Conservation (phyloP, 2,888 invertebrate species). For the Leptinotarsa juncta region DNA sequence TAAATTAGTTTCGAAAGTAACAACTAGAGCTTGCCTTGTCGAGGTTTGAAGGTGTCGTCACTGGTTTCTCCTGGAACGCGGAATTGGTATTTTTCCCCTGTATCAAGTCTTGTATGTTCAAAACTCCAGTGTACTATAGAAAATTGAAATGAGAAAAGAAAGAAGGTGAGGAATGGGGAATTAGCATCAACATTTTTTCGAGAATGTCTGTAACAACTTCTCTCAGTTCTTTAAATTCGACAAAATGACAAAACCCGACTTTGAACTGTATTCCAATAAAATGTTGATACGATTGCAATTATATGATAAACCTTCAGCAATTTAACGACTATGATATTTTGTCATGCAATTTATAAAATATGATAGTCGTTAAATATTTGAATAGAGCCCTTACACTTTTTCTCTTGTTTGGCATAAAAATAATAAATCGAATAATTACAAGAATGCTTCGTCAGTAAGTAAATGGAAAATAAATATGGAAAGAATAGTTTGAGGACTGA, state of each 20-base stretch:
- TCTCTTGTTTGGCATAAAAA: too few species aligned
- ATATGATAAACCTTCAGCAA: neutral
- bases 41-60: constrained; percentile 44
- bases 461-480: too few species aligned
- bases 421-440: too few species aligned
- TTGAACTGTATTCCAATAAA: constrained; percentile 15
- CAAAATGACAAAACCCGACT: neutral
- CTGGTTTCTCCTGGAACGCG: constrained; percentile 53
- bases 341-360: too few species aligned
- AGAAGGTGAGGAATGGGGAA: neutral
- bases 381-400: too few species aligned
- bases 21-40: constrained; percentile 51
- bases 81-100: constrained; percentile 48
- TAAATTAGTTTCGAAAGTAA: constrained; percentile 29
- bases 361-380: too few species aligned
- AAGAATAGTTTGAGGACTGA: too few species aligned
- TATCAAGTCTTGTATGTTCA: constrained; percentile 55
- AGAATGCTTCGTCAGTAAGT: too few species aligned
- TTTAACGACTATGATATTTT: too few species aligned
- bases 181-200: constrained; percentile 1
- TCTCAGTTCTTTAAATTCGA: too few species aligned
- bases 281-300: constrained; percentile 5
- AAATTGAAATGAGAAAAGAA: constrained; percentile 36
- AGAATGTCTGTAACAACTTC: neutral
- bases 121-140: constrained; percentile 54